Conservation (phyloP, 2,797 vertebrate genomes). For the Melanotaenia pygmaea region DNA sequence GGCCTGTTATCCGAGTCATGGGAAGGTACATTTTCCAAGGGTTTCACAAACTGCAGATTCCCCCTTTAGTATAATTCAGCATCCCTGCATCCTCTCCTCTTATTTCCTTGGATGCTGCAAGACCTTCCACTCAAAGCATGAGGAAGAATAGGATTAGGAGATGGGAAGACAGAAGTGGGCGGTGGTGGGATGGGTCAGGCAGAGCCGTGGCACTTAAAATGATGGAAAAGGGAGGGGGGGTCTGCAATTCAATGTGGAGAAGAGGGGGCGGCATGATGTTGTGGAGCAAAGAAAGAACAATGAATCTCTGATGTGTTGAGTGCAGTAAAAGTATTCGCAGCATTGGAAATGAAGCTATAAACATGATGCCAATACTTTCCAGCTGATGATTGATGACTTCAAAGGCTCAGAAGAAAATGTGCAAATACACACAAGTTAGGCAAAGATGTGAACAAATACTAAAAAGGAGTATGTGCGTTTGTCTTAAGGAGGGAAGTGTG, state of each 20-base stretch:
- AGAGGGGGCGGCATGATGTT: slow-evolving; percentile 5
- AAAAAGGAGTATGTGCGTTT: neutral
- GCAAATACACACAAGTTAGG: neutral
- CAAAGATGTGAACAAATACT: neutral
- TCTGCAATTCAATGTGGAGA: slow-evolving; percentile 63
- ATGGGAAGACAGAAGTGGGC: slow-evolving; percentile 51
- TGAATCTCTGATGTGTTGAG: slow-evolving; percentile 35
- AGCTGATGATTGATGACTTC: neutral
- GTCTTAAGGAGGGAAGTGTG: neutral
- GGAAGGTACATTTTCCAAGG: slow-evolving; percentile 7
- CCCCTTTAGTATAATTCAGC: slow-evolving; percentile 19
- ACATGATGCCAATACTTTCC: slow-evolving; percentile 2
- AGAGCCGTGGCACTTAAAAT: slow-evolving; percentile 70
- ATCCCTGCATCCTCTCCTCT: slow-evolving; percentile 45
- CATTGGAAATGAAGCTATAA: slow-evolving; percentile 30
- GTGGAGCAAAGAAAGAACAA: slow-evolving; percentile 29
- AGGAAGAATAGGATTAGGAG: slow-evolving; percentile 39
- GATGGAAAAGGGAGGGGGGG: slow-evolving; percentile 66
- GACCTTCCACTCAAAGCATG: slow-evolving; percentile 52
- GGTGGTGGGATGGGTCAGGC: slow-evolving; percentile 62
- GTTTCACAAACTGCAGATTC: slow-evolving; percentile 20
- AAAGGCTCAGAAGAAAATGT: neutral
- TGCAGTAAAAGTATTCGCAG: slow-evolving; percentile 1
- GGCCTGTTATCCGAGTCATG: slow-evolving; percentile 12
- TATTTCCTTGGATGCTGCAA: slow-evolving; percentile 71